Evolutionary conservation across 2,888 invertebrate species (phyloP), one percentile per base, ranked within the genome.

Genomic region (Rhimphoctona megacephalus): DNA sequence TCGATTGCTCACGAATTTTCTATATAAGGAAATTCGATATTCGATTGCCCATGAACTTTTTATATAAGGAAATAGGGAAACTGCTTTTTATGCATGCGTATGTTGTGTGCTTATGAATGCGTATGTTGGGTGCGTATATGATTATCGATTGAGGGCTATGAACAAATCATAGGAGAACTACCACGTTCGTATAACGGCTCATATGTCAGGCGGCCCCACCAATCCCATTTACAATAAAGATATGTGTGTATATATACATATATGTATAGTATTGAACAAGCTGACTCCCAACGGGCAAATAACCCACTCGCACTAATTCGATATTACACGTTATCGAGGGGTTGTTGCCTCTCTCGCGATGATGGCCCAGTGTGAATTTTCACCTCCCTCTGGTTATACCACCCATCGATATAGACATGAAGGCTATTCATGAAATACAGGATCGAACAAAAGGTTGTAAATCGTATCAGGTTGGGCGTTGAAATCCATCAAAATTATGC

Each of bases 251-350:
- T 54, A 25, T n/a, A 6, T 57, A 80, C 25, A 52, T 30, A 30
- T 57, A 57, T 33, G 19, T 43, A 70, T 72, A 64, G 9, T 72
- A 78, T 83, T 22, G 73, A 54, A 61, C 76, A 30, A 64, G 22
- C 25, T 52, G 30, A 67, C 36, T 85, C 79, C 70, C 79, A 74
- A 61, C 64, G 39, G 74, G 46, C 76, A 70, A 85, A 85, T 82
- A 82, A 79, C 69, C 78, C 57, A 81, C 79, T 83, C 46, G 74
- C 80, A 64, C 79, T 85, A 85, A 82, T 82, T 85, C 64, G 82
- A 83, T 83, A 76, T 80, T 83, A 76, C 43, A 64, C 82, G 74
- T 83, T 82, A 85, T 85, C 74, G 61, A 67, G 69, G 74, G 69
- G 66, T 61, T 61, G 67, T 78, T 79, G 57, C 54, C 66, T 69